phyloP scores from a whole-genome alignment of 35 echinoderm and acorn worm species.

The Amphiura filiformis region DNA sequence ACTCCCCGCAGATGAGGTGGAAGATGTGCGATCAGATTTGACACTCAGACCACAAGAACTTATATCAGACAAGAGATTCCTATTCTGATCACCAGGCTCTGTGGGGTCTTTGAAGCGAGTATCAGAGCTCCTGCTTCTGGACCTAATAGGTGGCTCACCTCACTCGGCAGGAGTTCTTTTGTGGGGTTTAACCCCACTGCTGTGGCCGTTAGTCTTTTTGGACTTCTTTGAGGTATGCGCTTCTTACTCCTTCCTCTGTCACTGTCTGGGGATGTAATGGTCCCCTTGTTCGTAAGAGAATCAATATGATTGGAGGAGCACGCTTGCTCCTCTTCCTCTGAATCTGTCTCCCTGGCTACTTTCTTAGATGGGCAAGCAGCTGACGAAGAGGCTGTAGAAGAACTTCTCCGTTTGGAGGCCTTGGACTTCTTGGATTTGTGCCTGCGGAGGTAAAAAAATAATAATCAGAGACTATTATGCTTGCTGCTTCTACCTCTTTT shows the following conservation, averaged over 20 bases:
- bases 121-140: conserved; percentile 2
- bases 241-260: background rate
- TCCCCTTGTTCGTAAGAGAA: background rate
- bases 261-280: background rate
- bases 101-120: background rate
- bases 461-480: too few relatives aligned
- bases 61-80: background rate
- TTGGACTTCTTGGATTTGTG: conserved; percentile 3
- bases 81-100: background rate
- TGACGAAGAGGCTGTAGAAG: background rate
- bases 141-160: background rate
- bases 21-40: conserved; percentile 26
- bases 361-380: background rate
- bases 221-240: background rate
- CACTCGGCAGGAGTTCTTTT: background rate
- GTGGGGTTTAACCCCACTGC: background rate
- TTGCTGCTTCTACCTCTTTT: too few relatives aligned
- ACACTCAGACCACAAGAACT: background rate
- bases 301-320: background rate
- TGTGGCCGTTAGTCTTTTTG: background rate
- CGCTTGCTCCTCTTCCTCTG: background rate
- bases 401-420: background rate
- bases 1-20: conserved; percentile 4
- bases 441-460: background rate
- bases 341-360: background rate